Evolutionary conservation across 2,888 invertebrate species (phyloP).

Genomic region (Drosophila parthenogenetica): DNA sequence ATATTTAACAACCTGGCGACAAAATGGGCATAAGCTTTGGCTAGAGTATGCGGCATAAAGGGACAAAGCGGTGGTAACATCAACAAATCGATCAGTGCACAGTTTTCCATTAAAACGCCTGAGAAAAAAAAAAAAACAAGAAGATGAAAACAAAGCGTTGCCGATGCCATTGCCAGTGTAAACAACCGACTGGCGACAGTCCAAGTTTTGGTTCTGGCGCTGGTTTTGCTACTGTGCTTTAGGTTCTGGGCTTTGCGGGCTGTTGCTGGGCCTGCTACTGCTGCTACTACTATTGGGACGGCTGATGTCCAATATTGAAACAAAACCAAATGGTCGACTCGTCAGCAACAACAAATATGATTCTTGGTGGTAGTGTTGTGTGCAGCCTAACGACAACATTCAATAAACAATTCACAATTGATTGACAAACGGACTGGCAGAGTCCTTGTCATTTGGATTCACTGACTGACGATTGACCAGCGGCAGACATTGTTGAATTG

Average conservation of each 20-base stretch:
- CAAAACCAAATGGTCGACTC: constrained; percentile 48
- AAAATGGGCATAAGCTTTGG: neutral
- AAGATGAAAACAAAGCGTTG: constrained; percentile 28
- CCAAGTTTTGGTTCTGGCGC: constrained; percentile 11
- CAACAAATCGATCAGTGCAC: constrained; percentile 67
- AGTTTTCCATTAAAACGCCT: constrained; percentile 62
- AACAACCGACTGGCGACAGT: constrained; percentile 55
- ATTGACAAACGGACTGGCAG: constrained; percentile 77
- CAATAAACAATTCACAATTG: constrained; percentile 82
- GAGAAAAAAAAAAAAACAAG: constrained; percentile 19
- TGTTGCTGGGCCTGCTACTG: too few species aligned
- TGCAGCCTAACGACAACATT: constrained; percentile 80
- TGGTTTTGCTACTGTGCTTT: constrained; percentile 8
- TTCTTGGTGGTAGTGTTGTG: constrained; percentile 54
- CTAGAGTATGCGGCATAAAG: constrained; percentile 17
- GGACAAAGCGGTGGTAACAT: constrained; percentile 28
- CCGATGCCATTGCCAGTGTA: constrained; percentile 55
- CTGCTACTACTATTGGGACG: constrained; percentile 20
- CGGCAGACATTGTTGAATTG: constrained; percentile 46
- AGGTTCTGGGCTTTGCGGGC: too few species aligned
- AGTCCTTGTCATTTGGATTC: constrained; percentile 69
- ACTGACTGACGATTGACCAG: constrained; percentile 61
- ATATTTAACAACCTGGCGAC: neutral
- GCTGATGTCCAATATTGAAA: constrained; percentile 53
- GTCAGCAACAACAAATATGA: constrained; percentile 43